Conservation (phyloP, 2,888 invertebrate genomes). For the Torymus tubicola region DNA sequence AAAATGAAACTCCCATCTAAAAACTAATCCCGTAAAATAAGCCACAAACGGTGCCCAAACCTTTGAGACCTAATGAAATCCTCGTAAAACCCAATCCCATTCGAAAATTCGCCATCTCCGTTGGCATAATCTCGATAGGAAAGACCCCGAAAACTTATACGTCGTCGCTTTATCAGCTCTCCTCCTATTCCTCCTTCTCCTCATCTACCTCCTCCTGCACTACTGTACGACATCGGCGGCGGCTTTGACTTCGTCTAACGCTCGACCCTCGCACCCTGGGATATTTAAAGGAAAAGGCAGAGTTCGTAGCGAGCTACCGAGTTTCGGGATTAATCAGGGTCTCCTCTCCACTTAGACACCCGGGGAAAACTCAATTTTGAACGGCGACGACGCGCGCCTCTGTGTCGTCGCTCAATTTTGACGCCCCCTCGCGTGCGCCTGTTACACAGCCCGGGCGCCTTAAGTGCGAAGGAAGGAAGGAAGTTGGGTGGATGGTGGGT, state of each 20-base stretch:
- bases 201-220: background rate
- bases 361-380: constrained; percentile 75
- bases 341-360: constrained; percentile 70
- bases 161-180: background rate
- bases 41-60: too few relatives aligned
- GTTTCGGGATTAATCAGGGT: constrained; percentile 73
- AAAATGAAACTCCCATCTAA: too few relatives aligned
- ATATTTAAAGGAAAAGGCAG: constrained; percentile 66
- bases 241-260: constrained; percentile 30
- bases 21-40: too few relatives aligned
- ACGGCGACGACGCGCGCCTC: constrained; percentile 61
- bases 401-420: constrained; percentile 72
- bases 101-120: background rate
- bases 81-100: background rate
- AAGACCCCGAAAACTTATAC: constrained; percentile 16
- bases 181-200: background rate
- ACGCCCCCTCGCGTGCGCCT: constrained; percentile 68
- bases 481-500: background rate
- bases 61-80: too few relatives aligned
- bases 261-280: constrained; percentile 9
- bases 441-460: constrained; percentile 50
- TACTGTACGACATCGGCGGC: background rate
- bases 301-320: constrained; percentile 59
- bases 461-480: constrained; percentile 32
- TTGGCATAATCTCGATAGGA: constrained; percentile 1